Conservation (phyloP, 2,888 invertebrate genomes). For the Bombylius discolor region DNA sequence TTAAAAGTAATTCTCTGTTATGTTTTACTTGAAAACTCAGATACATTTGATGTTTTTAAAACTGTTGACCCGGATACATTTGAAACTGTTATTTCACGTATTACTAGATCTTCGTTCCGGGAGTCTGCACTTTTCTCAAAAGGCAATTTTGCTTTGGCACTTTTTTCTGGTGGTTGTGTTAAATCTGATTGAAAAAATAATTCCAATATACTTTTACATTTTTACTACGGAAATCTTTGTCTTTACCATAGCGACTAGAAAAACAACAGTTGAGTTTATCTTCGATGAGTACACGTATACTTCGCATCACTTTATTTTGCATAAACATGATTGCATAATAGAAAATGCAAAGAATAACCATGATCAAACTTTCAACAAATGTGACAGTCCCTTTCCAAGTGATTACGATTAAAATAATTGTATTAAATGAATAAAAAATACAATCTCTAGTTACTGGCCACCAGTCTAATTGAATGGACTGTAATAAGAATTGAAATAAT, state of each 20-base stretch:
- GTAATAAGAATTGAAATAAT: slow-evolving; percentile 17
- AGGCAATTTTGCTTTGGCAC: slow-evolving; percentile 32
- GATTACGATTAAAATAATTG: slow-evolving; percentile 53
- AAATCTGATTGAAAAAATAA: slow-evolving; percentile 26
- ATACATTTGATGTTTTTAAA: too few relatives aligned
- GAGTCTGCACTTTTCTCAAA: slow-evolving; percentile 10
- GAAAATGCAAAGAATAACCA: slow-evolving; percentile 57
- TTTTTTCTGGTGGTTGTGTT: slow-evolving; percentile 32
- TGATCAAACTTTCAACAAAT: slow-evolving; percentile 65
- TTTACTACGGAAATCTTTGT: not conserved
- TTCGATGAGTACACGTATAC: slow-evolving; percentile 31
- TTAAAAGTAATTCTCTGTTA: too few relatives aligned
- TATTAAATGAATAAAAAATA: slow-evolving; percentile 59
- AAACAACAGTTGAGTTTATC: slow-evolving; percentile 33
- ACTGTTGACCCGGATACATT: not conserved
- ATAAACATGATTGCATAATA: slow-evolving; percentile 66
- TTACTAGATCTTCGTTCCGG: slow-evolving; percentile 28
- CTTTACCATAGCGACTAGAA: slow-evolving; percentile 31
- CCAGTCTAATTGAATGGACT: slow-evolving; percentile 66
- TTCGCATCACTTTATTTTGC: slow-evolving; percentile 42
- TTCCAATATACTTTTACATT: too few relatives aligned
- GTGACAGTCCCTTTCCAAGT: slow-evolving; percentile 67
- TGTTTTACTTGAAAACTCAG: too few relatives aligned
- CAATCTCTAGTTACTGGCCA: slow-evolving; percentile 74
- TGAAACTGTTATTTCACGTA: slow-evolving; percentile 8